Conservation (phyloP, 2,797 vertebrate genomes). For the Cyclopterus lumpus region DNA sequence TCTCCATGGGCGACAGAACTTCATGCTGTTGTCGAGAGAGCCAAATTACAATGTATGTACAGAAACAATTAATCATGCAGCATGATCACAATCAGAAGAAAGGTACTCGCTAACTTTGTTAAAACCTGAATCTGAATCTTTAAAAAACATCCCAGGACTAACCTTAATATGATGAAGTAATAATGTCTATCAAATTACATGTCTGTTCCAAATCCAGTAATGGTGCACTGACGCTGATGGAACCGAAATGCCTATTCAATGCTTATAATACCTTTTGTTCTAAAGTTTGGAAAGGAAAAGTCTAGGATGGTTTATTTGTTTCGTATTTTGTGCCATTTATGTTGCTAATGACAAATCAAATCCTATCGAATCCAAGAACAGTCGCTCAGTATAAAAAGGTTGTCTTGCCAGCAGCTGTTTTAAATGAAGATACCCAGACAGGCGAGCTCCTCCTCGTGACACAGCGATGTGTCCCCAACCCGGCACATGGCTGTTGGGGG, state of each 20-base stretch:
- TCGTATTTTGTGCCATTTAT: neutral
- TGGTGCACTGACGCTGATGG: neutral
- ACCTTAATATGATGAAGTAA: neutral
- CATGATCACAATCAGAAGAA: neutral
- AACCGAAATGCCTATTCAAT: neutral
- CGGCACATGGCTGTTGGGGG: constrained; percentile 7
- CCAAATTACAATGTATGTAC: neutral
- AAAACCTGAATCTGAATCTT: neutral
- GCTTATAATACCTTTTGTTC: neutral
- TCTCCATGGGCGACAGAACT: neutral
- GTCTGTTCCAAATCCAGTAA: neutral
- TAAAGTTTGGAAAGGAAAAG: neutral
- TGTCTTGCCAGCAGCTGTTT: neutral
- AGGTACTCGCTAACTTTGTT: neutral
- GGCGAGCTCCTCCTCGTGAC: neutral
- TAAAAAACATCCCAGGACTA: neutral
- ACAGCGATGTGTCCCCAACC: neutral
- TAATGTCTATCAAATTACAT: neutral
- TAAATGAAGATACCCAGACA: neutral
- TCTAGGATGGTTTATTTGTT: neutral
- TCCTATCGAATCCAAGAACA: neutral
- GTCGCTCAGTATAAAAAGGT: neutral
- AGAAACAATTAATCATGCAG: neutral
- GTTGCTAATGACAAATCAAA: neutral
- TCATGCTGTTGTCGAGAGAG: neutral